Base-by-base conservation (phyloP, 1,140 invertebrate genomes). In the Forficula auricularia region DNA sequence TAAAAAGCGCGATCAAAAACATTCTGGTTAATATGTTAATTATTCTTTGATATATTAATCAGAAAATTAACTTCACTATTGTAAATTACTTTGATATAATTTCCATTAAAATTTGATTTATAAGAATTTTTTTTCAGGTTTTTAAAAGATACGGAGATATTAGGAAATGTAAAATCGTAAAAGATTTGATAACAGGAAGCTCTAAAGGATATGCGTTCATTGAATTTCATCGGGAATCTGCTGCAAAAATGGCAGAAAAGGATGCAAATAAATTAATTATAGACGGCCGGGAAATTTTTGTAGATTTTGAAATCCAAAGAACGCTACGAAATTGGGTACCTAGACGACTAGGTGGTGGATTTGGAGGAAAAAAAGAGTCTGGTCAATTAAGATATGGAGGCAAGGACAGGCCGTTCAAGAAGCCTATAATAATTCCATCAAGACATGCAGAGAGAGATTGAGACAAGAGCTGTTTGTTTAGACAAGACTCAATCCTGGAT, bases 371-470 rank as follows among this genome's bases (percentile, higher is more conserved):
- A 49, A 90, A 85, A 52, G 81, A 88, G 59, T 85, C 85, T 2
- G 86, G 87, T 1, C 87, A 92, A 53, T 61, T 90, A 13, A 63
- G 86, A 47, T 92, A 90, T 70, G 87, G 87, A 6, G 77, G 86
- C 18, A 68, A 67, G 52, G 73, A 79, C 38, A 64, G 82, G 53
- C 82, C 80, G 1, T 89, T 78, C 47, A 72, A 64, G 49, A 73
- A 69, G 59, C 78, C 78, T 2, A 70, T 76, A 4, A 27, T 22
- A n/a, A 19, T 46, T 36, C 41, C 22, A 27, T 10, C 22, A 27
- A 27, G 10, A n/a, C n/a, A n/a, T n/a, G n/a, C n/a, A n/a, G n/a
- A n/a, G n/a, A n/a, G n/a, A n/a, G n/a, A n/a, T n/a, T n/a, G n/a
- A n/a, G n/a, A n/a, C n/a, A n/a, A n/a, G n/a, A n/a, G n/a, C n/a